These are phyloP conservation scores for Ciconia nigra DNA, from an alignment of 2,797 vertebrate species.

Conservation along the genomic window DNA sequence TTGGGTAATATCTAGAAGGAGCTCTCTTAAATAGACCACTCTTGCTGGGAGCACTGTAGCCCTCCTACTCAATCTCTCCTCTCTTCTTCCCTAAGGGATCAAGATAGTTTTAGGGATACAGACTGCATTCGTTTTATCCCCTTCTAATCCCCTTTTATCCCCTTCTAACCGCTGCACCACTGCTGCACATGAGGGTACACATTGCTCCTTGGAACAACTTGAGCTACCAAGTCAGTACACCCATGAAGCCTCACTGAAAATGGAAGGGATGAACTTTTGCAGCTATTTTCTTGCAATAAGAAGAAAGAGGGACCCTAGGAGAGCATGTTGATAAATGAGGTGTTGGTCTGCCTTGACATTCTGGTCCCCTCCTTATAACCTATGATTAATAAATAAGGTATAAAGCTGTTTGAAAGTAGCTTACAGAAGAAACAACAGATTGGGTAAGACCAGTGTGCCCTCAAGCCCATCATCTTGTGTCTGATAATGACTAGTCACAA, in stretches of 20 bases:
- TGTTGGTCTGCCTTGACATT: not conserved
- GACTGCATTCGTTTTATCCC: not conserved
- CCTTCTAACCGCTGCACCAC: not conserved
- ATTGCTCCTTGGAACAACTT: not conserved
- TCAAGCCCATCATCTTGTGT: not conserved
- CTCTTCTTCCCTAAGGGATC: not conserved
- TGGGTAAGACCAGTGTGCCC: not conserved
- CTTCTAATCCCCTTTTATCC: not conserved
- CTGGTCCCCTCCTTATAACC: not conserved
- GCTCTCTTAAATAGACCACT: not conserved
- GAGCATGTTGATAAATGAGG: not conserved
- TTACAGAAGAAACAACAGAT: not conserved
- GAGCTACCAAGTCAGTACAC: not conserved
- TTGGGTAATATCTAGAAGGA: not conserved
- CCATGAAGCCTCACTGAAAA: not conserved
- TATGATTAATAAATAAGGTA: not conserved
- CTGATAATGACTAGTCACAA: not conserved
- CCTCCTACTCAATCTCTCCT: not conserved
- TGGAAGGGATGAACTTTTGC: not conserved
- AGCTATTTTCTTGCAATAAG: not conserved
- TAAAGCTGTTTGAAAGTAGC: not conserved
- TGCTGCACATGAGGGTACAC: accelerated
- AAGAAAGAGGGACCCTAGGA: not conserved
- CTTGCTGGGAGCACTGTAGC: not conserved
- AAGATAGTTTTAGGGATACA: not conserved